A percentile compares a stretch with the other conserved stretches of the same genome.
Conservation (phyloP, 2,113 vertebrate species). For the Anser brachyrhynchus region DNA sequence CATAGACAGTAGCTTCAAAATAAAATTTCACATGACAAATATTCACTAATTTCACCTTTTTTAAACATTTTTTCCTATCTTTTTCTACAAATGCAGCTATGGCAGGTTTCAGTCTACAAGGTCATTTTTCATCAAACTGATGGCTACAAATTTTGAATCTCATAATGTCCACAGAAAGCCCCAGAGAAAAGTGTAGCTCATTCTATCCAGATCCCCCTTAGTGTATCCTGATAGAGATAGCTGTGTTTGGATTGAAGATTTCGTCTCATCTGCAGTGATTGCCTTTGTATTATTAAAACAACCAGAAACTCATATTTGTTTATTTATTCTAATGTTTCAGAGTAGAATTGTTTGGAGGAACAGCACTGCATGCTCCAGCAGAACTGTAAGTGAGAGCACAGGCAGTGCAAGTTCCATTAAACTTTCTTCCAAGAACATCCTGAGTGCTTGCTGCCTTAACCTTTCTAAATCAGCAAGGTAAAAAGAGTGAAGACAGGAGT, state of each 20-base stretch:
- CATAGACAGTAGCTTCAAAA: background rate
- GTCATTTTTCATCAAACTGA: background rate
- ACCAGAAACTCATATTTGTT: background rate
- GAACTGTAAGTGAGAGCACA: background rate
- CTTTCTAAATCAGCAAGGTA: background rate
- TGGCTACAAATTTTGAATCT: background rate
- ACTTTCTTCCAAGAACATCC: background rate
- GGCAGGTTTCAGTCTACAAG: background rate
- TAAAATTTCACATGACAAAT: background rate
- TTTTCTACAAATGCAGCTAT: background rate
- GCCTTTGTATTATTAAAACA: background rate
- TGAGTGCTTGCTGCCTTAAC: background rate
- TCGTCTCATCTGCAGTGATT: background rate
- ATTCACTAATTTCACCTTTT: background rate
- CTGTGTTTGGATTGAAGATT: background rate
- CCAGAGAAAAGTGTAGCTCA: background rate
- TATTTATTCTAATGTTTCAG: background rate
- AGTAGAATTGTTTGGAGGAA: background rate
- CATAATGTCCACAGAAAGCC: background rate
- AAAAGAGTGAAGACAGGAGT: background rate
- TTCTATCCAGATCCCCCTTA: background rate
- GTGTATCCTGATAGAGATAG: background rate
- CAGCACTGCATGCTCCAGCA: background rate
- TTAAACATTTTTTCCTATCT: background rate
- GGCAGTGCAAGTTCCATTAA: background rate